A percentile compares a stretch with the other conserved stretches of the same genome.
These are phyloP conservation scores for Brachypterus glaber DNA, from an alignment of 2,888 invertebrate genomes.

Conservation along the genomic window DNA sequence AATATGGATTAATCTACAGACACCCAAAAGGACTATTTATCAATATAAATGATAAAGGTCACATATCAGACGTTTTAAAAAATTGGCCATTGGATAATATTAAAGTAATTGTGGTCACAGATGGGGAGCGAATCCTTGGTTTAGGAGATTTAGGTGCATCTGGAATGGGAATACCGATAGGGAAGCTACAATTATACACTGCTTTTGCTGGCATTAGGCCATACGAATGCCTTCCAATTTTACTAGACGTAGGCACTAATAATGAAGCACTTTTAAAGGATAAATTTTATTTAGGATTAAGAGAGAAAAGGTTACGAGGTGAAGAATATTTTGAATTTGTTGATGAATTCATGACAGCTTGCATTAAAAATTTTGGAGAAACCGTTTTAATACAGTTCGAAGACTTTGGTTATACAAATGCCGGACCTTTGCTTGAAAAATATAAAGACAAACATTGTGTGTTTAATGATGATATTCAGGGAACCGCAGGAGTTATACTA, in stretches of 20 bases:
- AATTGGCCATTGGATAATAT: constrained; percentile 90
- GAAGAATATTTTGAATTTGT: constrained; percentile 82
- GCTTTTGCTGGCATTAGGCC: constrained; percentile 96
- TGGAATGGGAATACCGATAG: constrained; percentile 99
- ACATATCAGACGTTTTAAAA: constrained; percentile 84
- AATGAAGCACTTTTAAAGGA: constrained; percentile 77
- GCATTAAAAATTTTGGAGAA: constrained; percentile 74
- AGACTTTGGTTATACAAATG: constrained; percentile 96
- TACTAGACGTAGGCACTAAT: constrained; percentile 91
- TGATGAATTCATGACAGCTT: constrained; percentile 95
- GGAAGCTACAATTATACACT: constrained; percentile 93
- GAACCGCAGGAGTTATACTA: constrained; percentile 79
- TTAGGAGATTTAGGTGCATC: constrained; percentile 94
- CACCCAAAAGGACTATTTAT: constrained; percentile 91
- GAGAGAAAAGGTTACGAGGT: constrained; percentile 76
- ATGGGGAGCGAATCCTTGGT: constrained; percentile 96
- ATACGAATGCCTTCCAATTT: constrained; percentile 87
- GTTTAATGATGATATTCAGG: constrained; percentile 98
- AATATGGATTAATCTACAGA: constrained; percentile 85
- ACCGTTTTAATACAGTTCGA: constrained; percentile 89
- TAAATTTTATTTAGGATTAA: constrained; percentile 89
- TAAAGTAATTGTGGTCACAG: constrained; percentile 88
- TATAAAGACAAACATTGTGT: constrained; percentile 86
- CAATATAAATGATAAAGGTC: constrained; percentile 91
- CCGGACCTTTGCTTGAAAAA: constrained; percentile 83